Conservation (phyloP, 1,140 invertebrate genomes). For the Trichoplusia ni region DNA sequence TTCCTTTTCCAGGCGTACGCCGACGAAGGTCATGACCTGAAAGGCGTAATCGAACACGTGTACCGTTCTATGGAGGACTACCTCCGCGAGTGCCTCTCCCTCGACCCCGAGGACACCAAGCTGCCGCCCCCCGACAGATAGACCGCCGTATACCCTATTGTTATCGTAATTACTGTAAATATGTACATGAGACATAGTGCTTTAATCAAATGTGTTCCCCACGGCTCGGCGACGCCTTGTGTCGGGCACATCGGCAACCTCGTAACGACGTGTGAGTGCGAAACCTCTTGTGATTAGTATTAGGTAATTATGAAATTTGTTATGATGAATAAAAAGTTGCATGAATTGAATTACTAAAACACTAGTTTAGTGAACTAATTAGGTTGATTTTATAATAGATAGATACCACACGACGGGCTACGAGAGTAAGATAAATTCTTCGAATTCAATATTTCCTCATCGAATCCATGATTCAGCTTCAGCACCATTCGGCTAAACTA, state of each 20-base stretch:
- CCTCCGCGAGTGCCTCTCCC: conserved; percentile 90
- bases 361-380: conserved; percentile 38
- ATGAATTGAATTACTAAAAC: conserved; percentile 41
- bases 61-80: conserved; percentile 93
- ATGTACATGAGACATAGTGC: conserved; percentile 76
- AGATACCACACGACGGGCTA: conserved; percentile 41
- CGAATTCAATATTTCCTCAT: conserved; percentile 55
- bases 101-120: conserved; percentile 87
- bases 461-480: conserved; percentile 55
- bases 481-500: conserved; percentile 53
- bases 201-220: conserved; percentile 76
- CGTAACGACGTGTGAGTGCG: conserved; percentile 37
- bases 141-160: conserved; percentile 44
- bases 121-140: conserved; percentile 81
- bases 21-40: conserved; percentile 90
- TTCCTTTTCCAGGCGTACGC: conserved; percentile 87
- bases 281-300: conserved; percentile 58
- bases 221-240: conserved; percentile 48
- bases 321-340: conserved; percentile 35
- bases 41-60: conserved; percentile 90
- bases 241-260: conserved; percentile 36
- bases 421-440: conserved; percentile 44
- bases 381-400: conserved; percentile 49
- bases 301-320: conserved; percentile 42
- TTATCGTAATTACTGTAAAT: conserved; percentile 71